Evolutionary conservation across 2,113 vertebrate genomes (phyloP), one percentile per base, ranked within the genome.

Genomic region (Paratilapia polleni): DNA sequence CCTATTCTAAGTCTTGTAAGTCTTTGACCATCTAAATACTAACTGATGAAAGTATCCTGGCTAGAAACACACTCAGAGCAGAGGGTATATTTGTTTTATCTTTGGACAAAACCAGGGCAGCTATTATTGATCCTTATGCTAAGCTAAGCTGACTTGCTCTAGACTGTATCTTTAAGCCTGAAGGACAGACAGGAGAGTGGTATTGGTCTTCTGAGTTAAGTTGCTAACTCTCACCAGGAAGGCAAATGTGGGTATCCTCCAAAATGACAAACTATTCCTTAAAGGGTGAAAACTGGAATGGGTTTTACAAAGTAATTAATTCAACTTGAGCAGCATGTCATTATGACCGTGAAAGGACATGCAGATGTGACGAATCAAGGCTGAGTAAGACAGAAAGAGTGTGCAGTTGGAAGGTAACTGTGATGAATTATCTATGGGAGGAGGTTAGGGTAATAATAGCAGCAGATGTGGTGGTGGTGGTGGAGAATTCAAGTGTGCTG

Each of bases 381-480:
- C 80, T 64, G 84, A 88, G 74, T 52, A 83, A 86, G 74, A 87
- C 36, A 87, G 60, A 78, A 66, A 84, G 68, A 68, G 62, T 73
- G 62, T 78, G 78, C 36, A 61, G 90, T 77, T 47, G 78, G 78
- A 85, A 89, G 85, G 83, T 73, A 91, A 91, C 80, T 19, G 86
- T 94, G 93, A 95, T 94, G 88, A 96, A 94, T 93, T 91, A 92
- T 93, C 87, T 77, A 83, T 78, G 86, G 64, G 78, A 91, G 63
- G 75, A 86, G 91, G 88, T 91, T 86, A 78, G 79, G 87, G 94
- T 97, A 96, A 96, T 95, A 96, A 96, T 96, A 96, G 94, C 47
- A 75, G 11, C 78, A 80, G 64, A 87, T 58, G 73, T 80, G 64
- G 74, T 90, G 86, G 77, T 81, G 62, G 79, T 89, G 86, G 84